Base-by-base conservation (phyloP, 2,797 vertebrate species). In the Todus mexicanus region DNA sequence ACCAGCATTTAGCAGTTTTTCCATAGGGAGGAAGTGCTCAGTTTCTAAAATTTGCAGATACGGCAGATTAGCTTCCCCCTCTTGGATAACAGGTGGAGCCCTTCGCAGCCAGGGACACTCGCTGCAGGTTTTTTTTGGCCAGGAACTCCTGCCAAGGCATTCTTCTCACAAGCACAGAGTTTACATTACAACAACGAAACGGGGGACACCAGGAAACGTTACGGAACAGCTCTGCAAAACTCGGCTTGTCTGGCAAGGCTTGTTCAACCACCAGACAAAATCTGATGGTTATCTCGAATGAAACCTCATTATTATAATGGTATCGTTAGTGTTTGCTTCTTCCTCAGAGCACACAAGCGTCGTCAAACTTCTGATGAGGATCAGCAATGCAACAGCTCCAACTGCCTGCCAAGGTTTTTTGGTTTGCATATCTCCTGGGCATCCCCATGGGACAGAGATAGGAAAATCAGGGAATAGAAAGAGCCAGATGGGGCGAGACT, bases 1-100 rank as follows among this genome's bases (percentile, higher is more conserved):
- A 43, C 69, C 90, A 95, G 93, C 75, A 87, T 54, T 72, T 78
- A 78, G 92, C 95, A 83, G 90, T 93, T 95, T 94, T 94, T 95
- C 92, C 93, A 94, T 94, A 92, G 93, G 94, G 89, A 96, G 93
- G 95, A 96, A 96, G 93, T 77, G 78, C 93, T 96, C 95, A 94
- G 90, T 89, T 94, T 94, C 95, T 96, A 94, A 96, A 95, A 94
- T 84, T 70, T 93, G 94, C 86, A 87, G 90, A 90, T 80, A 79
- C 0, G 54, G 84, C 79, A 79, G 33, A 79, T 93, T 79, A 88
- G 73, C 72, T 92, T 90, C 90, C 89, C 91, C 87, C 38, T 77
- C 18, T 10, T 14, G 10, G 54, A 2, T 76, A 85, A 92, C 94
- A 96, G 91, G 92, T 93, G 94, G 27, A 95, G 92, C 48, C 63